Percentiles rank a stretch among this genome's conserved stretches.
phyloP scores from a whole-genome alignment of 2,113 vertebrate species.

The Pseudonaja textilis region DNA sequence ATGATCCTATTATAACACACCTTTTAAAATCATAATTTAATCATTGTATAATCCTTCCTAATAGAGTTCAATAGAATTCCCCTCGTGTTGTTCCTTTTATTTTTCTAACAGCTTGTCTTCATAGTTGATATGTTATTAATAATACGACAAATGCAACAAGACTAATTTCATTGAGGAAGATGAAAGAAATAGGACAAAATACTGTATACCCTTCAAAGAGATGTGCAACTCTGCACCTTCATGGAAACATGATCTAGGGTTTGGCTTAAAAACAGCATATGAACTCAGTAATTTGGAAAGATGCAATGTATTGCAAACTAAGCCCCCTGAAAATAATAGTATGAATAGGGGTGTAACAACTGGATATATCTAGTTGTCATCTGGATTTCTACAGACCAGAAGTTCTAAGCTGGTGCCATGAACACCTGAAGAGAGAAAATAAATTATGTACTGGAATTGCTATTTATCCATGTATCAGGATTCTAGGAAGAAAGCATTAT shows the following conservation, averaged over 20 bases:
- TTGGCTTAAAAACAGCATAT: neutral
- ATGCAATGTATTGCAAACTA: neutral
- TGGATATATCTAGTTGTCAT: neutral
- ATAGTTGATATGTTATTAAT: slow-evolving; percentile 5
- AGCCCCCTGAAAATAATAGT: neutral
- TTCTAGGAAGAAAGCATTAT: neutral
- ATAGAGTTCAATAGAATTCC: slow-evolving; percentile 3
- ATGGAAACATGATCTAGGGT: neutral
- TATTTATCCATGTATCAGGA: neutral
- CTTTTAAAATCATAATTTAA: slow-evolving; percentile 16
- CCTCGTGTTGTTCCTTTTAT: neutral
- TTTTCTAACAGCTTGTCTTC: neutral
- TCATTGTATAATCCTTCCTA: slow-evolving; percentile 25
- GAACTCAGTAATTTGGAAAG: neutral
- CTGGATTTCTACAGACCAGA: neutral
- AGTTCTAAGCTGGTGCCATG: neutral
- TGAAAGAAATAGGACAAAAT: neutral
- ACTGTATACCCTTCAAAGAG: neutral
- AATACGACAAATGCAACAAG: neutral
- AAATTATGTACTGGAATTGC: neutral
- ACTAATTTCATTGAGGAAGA: slow-evolving; percentile 6
- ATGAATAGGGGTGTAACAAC: neutral
- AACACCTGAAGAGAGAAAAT: neutral
- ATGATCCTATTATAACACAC: neutral
- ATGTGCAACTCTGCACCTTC: neutral